Conservation (phyloP, 2,797 vertebrate genomes). For the Loriculus beryllinus region DNA sequence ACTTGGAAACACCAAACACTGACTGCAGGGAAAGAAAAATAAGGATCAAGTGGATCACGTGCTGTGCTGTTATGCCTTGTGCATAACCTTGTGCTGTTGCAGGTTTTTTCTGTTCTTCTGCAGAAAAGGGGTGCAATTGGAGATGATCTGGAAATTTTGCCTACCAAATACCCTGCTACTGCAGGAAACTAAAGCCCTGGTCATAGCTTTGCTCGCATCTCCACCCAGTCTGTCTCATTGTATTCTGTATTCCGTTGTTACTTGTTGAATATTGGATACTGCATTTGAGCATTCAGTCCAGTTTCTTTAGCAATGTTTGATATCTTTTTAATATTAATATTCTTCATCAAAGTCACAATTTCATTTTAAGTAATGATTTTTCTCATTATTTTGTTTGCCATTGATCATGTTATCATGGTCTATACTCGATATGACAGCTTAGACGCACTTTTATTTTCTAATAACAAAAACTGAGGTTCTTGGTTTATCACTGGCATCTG, state of each 20-base stretch:
- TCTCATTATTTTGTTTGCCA: neutral
- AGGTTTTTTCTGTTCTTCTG: neutral
- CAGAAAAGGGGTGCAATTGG: neutral
- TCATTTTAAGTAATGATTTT: neutral
- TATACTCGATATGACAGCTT: neutral
- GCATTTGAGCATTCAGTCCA: neutral
- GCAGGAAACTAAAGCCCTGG: neutral
- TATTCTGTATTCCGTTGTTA: neutral
- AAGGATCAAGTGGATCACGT: neutral
- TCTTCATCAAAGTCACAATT: slow-evolving; percentile 24
- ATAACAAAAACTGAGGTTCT: slow-evolving; percentile 30
- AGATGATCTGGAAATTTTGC: neutral
- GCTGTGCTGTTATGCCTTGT: neutral
- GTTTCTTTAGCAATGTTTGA: neutral
- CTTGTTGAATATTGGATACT: neutral
- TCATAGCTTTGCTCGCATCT: neutral
- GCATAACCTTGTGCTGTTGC: neutral
- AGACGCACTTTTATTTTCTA: slow-evolving; percentile 28
- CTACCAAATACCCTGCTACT: neutral
- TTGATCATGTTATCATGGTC: neutral
- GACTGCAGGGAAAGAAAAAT: neutral
- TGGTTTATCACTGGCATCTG: neutral
- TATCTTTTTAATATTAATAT: slow-evolving; percentile 14
- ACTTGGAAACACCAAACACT: rapidly evolving
- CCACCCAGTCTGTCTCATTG: neutral